Base-by-base conservation (phyloP, 2,888 invertebrate species). In the Ashinkailepas kermadecensis region DNA sequence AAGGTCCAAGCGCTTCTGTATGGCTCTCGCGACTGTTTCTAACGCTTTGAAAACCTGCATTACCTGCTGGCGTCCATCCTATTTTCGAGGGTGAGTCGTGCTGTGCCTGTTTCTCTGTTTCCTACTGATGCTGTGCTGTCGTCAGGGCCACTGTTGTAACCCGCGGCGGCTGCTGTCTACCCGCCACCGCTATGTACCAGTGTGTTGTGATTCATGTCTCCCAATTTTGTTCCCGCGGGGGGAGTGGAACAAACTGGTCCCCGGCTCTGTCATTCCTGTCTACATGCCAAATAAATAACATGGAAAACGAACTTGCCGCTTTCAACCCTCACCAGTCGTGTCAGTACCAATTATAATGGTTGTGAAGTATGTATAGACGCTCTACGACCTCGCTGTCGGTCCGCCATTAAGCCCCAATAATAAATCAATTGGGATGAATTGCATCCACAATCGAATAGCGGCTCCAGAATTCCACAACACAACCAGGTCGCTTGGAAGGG, bases 281-380 rank as follows among this genome's bases (percentile, higher is more conserved):
- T 4, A 70, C 70, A 70, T 70, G 70, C 70, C 70, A 70, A 70
- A 70, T 70, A 70, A 70, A 70, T 70, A 70, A 70, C 70, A 70
- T 15, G 39, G 25, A 12, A 70, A 70, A 39, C 4, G 39, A 39
- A 39, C 39, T 39, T 39, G 39, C 39, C 4, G 39, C 39, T 1
- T 39, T 39, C 39, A 39, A 39, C 39, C 4, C 39, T 39, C 39
- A 39, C 39, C 39, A 39, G 39, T 39, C 39, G 39, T 39, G 39
- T 39, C 39, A 39, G 39, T 39, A 4, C 39, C 39, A 39, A 39
- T 39, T 39, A 3, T 4, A 39, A 39, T 39, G 39, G 39, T 3
- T 39, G 39, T 39, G 39, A 39, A 39, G 39, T 39, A 4, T 4
- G 39, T 39, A 4, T 4, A 39, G 39, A 39, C 39, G 39, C 39